Evolutionary conservation across 2,888 invertebrate genomes (phyloP), one percentile per base, ranked within the genome.

Genomic region (Pachycephus smyrnensis): DNA sequence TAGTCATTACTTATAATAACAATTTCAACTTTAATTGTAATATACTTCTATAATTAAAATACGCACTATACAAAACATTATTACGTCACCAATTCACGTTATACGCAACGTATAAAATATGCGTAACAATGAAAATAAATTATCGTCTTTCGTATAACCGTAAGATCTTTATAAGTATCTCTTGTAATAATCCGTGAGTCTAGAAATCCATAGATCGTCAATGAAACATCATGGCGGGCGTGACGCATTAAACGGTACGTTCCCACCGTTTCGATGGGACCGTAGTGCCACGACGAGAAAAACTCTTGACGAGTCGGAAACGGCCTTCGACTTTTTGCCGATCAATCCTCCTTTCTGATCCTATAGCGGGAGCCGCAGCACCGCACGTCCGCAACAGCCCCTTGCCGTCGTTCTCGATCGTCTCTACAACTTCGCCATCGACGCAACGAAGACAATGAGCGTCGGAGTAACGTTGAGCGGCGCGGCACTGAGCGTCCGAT

Each of bases 361-460:
- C 55, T 55, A 15, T 1, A 55, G 55, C 55, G 55, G 55, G 6
- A 55, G 55, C 55, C 23, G 55, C 23, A 23, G 55, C 55, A 9
- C 55, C 15, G 23, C 32, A 9, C 71, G 31, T 71, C 71, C 32
- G 6, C 31, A 23, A 31, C 33, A 9, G 71, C 12, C 55, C 32
- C 32, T 31, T 32, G 71, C 32, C 31, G 31, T 11, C 31, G 55
- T 23, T 55, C 55, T 15, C 55, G 55, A 23, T 55, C 55, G 55
- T 55, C 55, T 55, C 23, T 23, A 23, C 23, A 23, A 9, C 55
- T 55, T 55, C 23, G 55, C 23, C 79, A 73, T 73, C 78, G 77
- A 77, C 77, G 75, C 69, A 81, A 73, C 75, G 83, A 87, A 88
- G 88, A 88, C 86, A 87, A 89, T 89, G 87, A 89, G 84, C 87